These are phyloP conservation scores for Xiphorhynchus erythropygius DNA, from an alignment of 2,797 vertebrate species.

Conservation along the genomic window DNA sequence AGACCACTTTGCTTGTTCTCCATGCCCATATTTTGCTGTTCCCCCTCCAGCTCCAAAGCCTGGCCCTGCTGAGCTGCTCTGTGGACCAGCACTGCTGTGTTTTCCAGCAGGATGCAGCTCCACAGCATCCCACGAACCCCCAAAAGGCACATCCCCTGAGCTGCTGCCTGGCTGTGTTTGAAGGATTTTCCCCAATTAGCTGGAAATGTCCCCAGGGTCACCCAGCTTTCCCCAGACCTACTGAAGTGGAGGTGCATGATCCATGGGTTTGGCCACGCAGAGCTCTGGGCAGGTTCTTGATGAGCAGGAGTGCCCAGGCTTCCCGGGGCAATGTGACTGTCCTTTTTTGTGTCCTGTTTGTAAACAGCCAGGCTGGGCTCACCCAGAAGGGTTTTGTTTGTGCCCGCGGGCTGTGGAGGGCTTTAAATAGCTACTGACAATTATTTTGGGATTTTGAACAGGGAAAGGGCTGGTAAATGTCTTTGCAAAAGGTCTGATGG, in stretches of 20 bases:
- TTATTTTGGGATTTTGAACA: conserved; percentile 34
- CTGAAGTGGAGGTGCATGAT: not conserved
- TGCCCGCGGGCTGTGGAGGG: not conserved
- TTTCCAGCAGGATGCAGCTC: not conserved
- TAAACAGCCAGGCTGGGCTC: not conserved
- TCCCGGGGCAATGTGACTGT: not conserved
- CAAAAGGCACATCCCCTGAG: not conserved
- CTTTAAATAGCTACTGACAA: conserved; percentile 34
- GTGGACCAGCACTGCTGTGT: fast-evolving
- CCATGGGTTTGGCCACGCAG: not conserved
- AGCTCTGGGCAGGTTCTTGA: not conserved
- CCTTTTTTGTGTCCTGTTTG: not conserved
- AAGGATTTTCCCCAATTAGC: not conserved
- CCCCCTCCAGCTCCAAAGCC: not conserved
- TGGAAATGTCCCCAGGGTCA: not conserved
- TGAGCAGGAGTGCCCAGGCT: not conserved
- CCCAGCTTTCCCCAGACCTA: not conserved
- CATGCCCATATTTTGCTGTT: not conserved
- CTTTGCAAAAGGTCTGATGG: conserved; percentile 12
- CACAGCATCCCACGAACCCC: not conserved
- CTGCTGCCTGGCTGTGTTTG: not conserved
- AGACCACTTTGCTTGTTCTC: not conserved
- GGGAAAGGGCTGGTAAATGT: conserved; percentile 19
- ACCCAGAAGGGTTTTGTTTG: conserved; percentile 54
- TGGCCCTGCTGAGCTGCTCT: not conserved